Conservation (phyloP, 2,797 vertebrate genomes). For the Carapus acus region DNA sequence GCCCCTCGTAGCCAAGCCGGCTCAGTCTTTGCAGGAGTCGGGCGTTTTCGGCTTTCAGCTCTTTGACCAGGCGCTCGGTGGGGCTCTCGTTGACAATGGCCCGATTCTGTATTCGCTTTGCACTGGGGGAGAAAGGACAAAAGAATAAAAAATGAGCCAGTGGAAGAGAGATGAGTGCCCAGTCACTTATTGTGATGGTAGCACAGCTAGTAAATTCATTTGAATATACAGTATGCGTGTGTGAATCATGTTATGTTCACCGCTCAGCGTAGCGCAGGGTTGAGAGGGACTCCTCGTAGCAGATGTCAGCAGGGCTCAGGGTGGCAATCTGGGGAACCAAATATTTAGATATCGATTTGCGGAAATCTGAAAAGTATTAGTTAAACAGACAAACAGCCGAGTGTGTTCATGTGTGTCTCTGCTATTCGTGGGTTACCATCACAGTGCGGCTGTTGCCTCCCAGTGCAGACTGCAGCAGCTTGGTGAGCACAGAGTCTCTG, state of each 20-base stretch:
- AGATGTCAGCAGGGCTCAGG: constrained; percentile 84
- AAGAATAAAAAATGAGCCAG: too few relatives aligned
- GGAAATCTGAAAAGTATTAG: not conserved
- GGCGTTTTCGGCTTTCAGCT: constrained; percentile 76
- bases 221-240: too few relatives aligned
- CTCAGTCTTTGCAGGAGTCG: constrained; percentile 70
- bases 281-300: constrained; percentile 84
- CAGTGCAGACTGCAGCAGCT: constrained; percentile 83
- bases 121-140: constrained; percentile 64
- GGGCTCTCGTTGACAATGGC: constrained; percentile 83
- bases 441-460: constrained; percentile 89
- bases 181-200: not conserved
- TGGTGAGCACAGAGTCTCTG: constrained; percentile 84
- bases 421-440: constrained; percentile 69
- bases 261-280: constrained; percentile 84
- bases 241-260: constrained; percentile 50
- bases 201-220: not conserved
- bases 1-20: constrained; percentile 70
- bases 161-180: not conserved
- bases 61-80: constrained; percentile 75
- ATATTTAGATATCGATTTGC: too few relatives aligned
- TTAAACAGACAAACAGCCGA: not conserved
- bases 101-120: constrained; percentile 82
- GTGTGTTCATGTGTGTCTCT: not conserved
- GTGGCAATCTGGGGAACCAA: constrained; percentile 74